These are phyloP conservation scores for Andrena haemorrhoa DNA, from an alignment of 2,888 invertebrate genomes.

Conservation along the genomic window DNA sequence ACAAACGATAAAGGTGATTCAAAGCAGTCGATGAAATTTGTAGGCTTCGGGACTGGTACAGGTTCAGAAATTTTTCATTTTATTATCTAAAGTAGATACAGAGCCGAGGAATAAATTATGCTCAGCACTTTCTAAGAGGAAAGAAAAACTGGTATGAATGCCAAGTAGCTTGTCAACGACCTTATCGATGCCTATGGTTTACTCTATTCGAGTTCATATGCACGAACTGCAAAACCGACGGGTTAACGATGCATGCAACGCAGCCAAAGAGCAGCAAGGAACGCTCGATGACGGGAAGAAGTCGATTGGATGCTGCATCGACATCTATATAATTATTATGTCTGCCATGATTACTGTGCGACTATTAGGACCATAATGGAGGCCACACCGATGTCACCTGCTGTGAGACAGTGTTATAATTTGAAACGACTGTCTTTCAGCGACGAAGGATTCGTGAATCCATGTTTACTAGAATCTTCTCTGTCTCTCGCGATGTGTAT, in stretches of 20 bases:
- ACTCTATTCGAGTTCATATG: background rate
- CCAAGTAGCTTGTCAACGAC: conserved; percentile 4
- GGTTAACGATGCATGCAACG: background rate
- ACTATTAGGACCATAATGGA: background rate
- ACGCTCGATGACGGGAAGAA: background rate
- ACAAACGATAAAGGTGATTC: no score
- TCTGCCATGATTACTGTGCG: background rate
- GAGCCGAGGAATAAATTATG: conserved; percentile 5
- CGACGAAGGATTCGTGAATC: no score
- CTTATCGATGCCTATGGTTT: conserved; percentile 10
- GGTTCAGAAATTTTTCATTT: background rate
- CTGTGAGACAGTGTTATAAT: background rate
- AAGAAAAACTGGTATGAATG: background rate
- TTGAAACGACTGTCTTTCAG: background rate
- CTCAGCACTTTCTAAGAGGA: conserved; percentile 11
- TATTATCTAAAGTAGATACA: conserved; percentile 3
- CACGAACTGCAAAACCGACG: background rate
- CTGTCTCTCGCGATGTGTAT: no score
- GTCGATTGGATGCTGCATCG: background rate
- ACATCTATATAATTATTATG: background rate
- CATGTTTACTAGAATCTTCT: no score
- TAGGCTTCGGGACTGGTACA: no score
- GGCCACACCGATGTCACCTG: background rate
- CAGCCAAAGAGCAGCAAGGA: conserved; percentile 13
- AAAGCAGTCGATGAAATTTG: no score